Base-by-base conservation (phyloP, 2,797 vertebrate genomes). In the Amphiprion clarkii region DNA sequence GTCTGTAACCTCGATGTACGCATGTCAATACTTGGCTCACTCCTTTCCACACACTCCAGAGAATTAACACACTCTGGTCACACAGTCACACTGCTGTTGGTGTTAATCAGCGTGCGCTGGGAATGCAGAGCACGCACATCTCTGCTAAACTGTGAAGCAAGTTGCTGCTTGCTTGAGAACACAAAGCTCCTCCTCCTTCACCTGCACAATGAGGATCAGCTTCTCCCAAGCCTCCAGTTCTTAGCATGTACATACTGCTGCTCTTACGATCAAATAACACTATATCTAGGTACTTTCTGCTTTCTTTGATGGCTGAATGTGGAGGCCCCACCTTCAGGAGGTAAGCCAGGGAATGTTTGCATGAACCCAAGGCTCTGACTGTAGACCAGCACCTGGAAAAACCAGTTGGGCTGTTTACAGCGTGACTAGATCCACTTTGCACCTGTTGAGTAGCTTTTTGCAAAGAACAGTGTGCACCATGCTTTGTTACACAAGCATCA, bases 331-430 rank as follows among this genome's bases (percentile, higher is more conserved):
- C 86, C 84, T 67, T 46, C 75, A 79, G 76, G 79, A 92, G 89
- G 71, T 36, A 80, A 60, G 55, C 1, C 23, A 14, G 62, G 74
- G 60, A 54, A 53, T 78, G 80, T 78, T 60, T 58, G 36, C n/a
- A 5, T 79, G 76, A 87, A 89, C 77, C 56, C 57, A 5, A 51
- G 51, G 81, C 44, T 72, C 67, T 77, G 39, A 9, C 52, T 52
- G 13, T 49, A 13, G 33, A 69, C 65, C 76, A 46, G 46, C 72
- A 79, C 80, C 86, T 92, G 89, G 90, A 87, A 81, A 87, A 92
- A 87, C 88, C 87, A 59, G 89, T 87, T 62, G 7, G 39, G 33
- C 5, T 57, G 66, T 77, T 87, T 36, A 58, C 70, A 17, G 29
- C 58, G 52, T 49, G 74, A 79, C 84, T 56, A 69, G 56, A 77